Conservation (phyloP, 2,888 invertebrate genomes). For the Liodrosophila aerea region DNA sequence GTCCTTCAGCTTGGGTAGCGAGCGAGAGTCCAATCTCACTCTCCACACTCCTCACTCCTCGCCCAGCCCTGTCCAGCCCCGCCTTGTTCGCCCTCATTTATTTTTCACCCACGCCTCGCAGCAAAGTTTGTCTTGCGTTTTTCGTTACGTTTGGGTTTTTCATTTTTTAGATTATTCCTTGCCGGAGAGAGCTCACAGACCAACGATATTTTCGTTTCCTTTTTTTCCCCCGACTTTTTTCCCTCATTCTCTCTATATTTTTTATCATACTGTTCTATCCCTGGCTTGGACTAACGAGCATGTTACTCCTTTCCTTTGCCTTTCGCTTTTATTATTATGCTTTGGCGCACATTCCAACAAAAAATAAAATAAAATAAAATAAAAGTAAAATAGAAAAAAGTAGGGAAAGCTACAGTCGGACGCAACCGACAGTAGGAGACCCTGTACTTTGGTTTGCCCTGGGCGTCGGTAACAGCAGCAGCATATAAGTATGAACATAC, state of each 20-base stretch:
- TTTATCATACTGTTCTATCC: slow-evolving; percentile 44
- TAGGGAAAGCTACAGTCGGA: no score
- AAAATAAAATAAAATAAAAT: slow-evolving; percentile 13
- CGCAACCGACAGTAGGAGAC: no score
- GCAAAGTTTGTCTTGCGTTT: slow-evolving; percentile 77
- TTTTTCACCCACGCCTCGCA: slow-evolving; percentile 77
- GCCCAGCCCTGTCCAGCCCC: slow-evolving; percentile 4
- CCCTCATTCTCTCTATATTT: slow-evolving; percentile 15
- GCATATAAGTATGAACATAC: no score
- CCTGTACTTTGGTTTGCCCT: no score
- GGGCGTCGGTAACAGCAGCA: no score
- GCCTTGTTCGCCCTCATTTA: slow-evolving; percentile 59
- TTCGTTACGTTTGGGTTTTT: slow-evolving; percentile 70
- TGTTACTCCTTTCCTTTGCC: slow-evolving; percentile 75
- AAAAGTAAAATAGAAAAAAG: slow-evolving; percentile 9
- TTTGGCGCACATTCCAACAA: slow-evolving; percentile 72
- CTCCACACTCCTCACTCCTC: not conserved
- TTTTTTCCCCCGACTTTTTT: slow-evolving; percentile 6
- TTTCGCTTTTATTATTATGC: slow-evolving; percentile 79
- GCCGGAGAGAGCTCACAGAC: slow-evolving; percentile 50
- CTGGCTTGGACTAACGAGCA: slow-evolving; percentile 69
- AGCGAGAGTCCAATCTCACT: slow-evolving; percentile 16
- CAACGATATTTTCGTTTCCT: slow-evolving; percentile 47
- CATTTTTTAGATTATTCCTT: slow-evolving; percentile 77
- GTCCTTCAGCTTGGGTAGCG: slow-evolving; percentile 61